Evolutionary conservation across 2,888 invertebrate species (phyloP), one percentile per base, ranked within the genome.

Genomic region (Lacanobia wlatinum): DNA sequence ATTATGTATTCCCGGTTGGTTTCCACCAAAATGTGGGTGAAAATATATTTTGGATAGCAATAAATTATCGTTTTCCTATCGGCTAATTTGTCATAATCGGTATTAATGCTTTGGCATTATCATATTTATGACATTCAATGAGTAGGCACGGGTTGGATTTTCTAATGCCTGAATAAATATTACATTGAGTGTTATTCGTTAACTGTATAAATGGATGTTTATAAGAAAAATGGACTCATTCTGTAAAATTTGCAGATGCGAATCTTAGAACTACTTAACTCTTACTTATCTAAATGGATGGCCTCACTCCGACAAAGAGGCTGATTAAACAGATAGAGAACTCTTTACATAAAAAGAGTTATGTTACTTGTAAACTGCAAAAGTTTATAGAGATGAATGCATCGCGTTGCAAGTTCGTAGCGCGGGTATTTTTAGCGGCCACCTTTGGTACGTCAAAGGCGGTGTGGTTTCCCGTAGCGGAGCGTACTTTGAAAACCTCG

Each of bases 21-120:
- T 64, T 50, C 18, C 48, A 50, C 50, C 50, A 21, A 66, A 77
- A 80, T 77, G 46, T 82, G 62, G 74, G 56, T 66, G 76, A 82
- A 78, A 83, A 80, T 79, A 71, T 80, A 80, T 78, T 84, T 84
- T 71, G 59, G 64, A 59, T 63, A 43, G 60, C 62, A 73, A 77
- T 84, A 84, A 84, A 77, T 76, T 82, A 69, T 80, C 43, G 53
- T 71, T 73, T 80, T 69, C 76, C 80, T 75, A 84, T 73, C 46
- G 66, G 56, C 59, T 73, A 77, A 84, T 84, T 82, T 82, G 76
- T 82, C 71, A 82, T 74, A 76, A 77, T 69, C 68, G 71, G 64
- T 82, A 80, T 84, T 75, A 84, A 71, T 81, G 76, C 59, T 71
- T 50, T 43, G 62, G 58, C 34, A 82, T 84, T 84, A 77, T 66